Percentiles rank a stretch among this genome's conserved stretches.
These are phyloP conservation scores for Zaprionus obscuricornis DNA, from an alignment of 2,888 invertebrate genomes.

Conservation along the genomic window DNA sequence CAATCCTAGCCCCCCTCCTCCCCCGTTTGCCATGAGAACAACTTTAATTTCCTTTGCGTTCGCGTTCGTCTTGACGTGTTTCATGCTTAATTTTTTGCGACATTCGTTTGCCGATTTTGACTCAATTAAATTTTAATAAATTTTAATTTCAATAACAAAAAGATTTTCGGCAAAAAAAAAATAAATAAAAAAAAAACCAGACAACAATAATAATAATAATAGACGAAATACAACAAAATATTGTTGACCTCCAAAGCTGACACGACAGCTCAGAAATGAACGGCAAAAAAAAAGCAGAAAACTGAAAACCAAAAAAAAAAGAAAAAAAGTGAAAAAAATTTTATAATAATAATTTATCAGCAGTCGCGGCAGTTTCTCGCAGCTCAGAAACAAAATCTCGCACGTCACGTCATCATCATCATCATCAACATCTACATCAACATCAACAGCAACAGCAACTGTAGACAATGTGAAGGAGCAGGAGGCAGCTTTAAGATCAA, in stretches of 20 bases:
- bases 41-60: constrained; percentile 29
- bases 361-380: constrained; percentile 51
- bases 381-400: constrained; percentile 70
- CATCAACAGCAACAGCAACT: constrained; percentile 12
- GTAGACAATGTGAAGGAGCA: not conserved
- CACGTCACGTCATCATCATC: constrained; percentile 68
- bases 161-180: no score
- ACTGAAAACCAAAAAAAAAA: constrained; percentile 16
- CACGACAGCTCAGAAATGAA: constrained; percentile 66
- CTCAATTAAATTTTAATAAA: constrained; percentile 72
- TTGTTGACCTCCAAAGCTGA: constrained; percentile 72
- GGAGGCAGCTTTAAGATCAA: no score
- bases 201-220: constrained; percentile 15
- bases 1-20: no score
- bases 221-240: constrained; percentile 50
- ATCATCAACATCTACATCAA: constrained; percentile 16
- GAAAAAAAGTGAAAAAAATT: constrained; percentile 36
- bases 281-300: constrained; percentile 27
- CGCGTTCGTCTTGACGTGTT: constrained; percentile 15
- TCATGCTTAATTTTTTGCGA: constrained; percentile 14
- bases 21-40: no score
- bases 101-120: constrained; percentile 42
- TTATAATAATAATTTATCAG: constrained; percentile 63
- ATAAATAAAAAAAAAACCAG: constrained; percentile 23
- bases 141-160: constrained; percentile 63